phyloP scores from a whole-genome alignment of 2,113 vertebrate species.

The Crotalus tigris region DNA sequence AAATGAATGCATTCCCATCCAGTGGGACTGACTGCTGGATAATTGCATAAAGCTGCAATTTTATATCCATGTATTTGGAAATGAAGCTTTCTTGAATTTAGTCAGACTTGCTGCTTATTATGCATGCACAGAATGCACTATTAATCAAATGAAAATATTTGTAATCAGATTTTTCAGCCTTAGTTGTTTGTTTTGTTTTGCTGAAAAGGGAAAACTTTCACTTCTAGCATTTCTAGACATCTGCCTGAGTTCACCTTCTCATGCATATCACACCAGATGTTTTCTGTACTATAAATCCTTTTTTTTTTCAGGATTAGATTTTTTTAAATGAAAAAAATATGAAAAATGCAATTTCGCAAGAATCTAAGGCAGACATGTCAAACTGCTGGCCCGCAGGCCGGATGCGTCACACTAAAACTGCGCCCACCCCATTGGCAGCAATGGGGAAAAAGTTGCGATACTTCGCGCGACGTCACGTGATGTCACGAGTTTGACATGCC shows the following conservation, averaged over 20 bases:
- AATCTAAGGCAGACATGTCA: background rate
- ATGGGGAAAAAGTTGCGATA: too few relatives aligned
- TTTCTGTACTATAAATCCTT: background rate
- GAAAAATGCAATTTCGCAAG: background rate
- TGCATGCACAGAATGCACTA: background rate
- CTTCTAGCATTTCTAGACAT: background rate
- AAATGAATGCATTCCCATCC: background rate
- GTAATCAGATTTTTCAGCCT: background rate
- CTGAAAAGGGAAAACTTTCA: background rate
- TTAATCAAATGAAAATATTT: background rate
- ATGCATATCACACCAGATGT: background rate
- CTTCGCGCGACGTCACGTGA: too few relatives aligned
- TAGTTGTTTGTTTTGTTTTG: background rate
- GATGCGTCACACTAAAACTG: too few relatives aligned
- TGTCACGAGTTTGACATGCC: too few relatives aligned
- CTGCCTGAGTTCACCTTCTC: background rate
- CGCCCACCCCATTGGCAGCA: too few relatives aligned
- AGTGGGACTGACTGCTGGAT: background rate
- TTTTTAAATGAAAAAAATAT: conserved; percentile 2
- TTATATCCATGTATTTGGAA: background rate
- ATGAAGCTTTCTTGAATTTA: background rate
- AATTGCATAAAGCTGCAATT: background rate
- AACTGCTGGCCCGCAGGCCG: too few relatives aligned
- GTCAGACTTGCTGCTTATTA: background rate
- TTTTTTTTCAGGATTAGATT: background rate